Evolutionary conservation across 2,113 vertebrate genomes (phyloP), one percentile per base, ranked within the genome.

Genomic region (Eulemur macaco): DNA sequence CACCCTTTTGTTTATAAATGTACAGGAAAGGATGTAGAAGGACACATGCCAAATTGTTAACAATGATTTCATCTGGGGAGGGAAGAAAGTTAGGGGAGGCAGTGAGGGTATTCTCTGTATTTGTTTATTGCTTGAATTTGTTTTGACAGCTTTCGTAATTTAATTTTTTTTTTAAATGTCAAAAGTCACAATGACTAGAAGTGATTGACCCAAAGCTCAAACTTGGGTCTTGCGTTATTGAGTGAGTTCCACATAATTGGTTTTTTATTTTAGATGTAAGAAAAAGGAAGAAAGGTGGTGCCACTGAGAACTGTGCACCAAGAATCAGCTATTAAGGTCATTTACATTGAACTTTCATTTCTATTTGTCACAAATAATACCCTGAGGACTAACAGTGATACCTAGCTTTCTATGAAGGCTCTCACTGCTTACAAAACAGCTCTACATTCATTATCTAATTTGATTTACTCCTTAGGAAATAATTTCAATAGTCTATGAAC

Each of bases 401-500:
- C 47, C 27, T 5, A 52, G 66, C 14, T 87, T 85, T 73, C 37
- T 20, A 73, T 11, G 86, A 37, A 81, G 39, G 50, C 50, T 45
- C 8, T 64, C 77, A 34, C 78, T 39, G 11, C 71, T 69, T 64
- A 91, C 12, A 23, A 69, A 76, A 9, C 54, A 89, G 58, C 5
- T 64, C 85, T 21, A 54, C 5, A 52, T 25, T 54, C 8, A 71
- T 56, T 27, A 54, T 84, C 54, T n/a, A 86, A 34, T 37, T 82
- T 86, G 63, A 27, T 69, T 92, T 73, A 58, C 39, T 96, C 29
- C 68, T 89, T 88, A 50, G 39, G 60, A 85, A 94, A 85, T 71
- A 54, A 83, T 86, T 91, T 73, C n/a, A 66, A 86, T 94, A 73
- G 76, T 10, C 8, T 42, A 14, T 29, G 31, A 63, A 54, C 15